Evolutionary conservation across 2,888 invertebrate species (phyloP).

Genomic region (Drosophila mercatorum): DNA sequence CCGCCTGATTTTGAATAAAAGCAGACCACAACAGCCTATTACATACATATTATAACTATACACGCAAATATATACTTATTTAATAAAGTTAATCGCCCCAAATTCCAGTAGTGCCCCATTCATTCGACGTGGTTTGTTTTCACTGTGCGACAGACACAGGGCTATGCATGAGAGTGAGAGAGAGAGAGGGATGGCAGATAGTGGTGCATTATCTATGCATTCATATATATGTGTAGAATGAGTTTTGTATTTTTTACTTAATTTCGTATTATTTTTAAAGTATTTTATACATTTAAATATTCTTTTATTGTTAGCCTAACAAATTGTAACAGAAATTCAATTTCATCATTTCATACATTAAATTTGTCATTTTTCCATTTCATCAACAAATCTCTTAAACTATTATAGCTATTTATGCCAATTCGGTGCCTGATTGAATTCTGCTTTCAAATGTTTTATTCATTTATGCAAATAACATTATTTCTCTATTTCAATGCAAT

Average conservation of each 20-base stretch:
- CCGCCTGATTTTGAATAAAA: constrained; percentile 48
- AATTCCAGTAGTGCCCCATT: not conserved
- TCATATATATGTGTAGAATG: not conserved
- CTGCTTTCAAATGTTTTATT: not conserved
- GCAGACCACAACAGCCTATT: constrained; percentile 46
- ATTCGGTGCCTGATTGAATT: too few species aligned
- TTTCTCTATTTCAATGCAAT: not conserved
- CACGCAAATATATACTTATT: constrained; percentile 47
- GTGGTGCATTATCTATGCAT: not conserved
- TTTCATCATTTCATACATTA: not conserved
- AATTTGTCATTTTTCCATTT: not conserved
- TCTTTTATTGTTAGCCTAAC: not conserved
- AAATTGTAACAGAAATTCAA: not conserved
- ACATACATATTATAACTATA: constrained; percentile 33
- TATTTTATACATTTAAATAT: not conserved
- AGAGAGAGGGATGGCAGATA: constrained; percentile 14
- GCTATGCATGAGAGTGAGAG: not conserved
- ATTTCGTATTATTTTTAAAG: not conserved
- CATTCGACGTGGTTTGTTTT: not conserved
- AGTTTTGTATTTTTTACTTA: not conserved
- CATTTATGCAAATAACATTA: not conserved
- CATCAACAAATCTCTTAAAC: not conserved
- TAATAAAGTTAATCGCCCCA: constrained; percentile 51
- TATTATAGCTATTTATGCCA: not conserved
- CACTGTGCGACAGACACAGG: not conserved